phyloP scores from a whole-genome alignment of 2,113 vertebrate genomes.

The Tautogolabrus adspersus region DNA sequence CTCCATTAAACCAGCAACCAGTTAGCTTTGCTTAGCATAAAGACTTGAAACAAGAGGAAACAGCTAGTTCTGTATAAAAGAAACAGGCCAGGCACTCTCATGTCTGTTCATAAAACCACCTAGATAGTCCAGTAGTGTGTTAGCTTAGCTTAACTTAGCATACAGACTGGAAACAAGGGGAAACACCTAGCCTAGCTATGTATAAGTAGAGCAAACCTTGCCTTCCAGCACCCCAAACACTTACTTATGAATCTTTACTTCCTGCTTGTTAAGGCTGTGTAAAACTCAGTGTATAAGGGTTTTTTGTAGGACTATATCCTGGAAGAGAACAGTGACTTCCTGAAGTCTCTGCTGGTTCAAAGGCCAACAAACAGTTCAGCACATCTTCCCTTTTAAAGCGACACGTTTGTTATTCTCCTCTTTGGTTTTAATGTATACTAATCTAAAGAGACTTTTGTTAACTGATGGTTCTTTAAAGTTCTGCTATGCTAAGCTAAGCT shows the following conservation, averaged over 20 bases:
- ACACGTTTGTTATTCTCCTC: no score
- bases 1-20: background rate
- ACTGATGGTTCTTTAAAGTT: background rate
- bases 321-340: background rate
- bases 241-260: background rate
- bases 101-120: no score
- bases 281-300: background rate
- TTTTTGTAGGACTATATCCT: background rate
- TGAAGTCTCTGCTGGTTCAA: no score
- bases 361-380: no score
- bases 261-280: background rate
- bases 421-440: background rate
- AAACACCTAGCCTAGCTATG: background rate
- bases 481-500: background rate
- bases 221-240: background rate
- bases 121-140: no score
- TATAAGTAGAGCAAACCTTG: slow-evolving; percentile 4
- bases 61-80: slow-evolving; percentile 1
- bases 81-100: no score
- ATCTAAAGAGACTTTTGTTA: background rate
- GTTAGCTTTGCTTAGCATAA: slow-evolving; percentile 4
- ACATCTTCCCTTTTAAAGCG: no score
- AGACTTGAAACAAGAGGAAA: slow-evolving; percentile 23
- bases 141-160: slow-evolving; percentile 5
- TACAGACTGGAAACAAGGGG: slow-evolving; percentile 14